Base-by-base conservation (phyloP, 2,797 vertebrate genomes). In the Xenopus petersii region DNA sequence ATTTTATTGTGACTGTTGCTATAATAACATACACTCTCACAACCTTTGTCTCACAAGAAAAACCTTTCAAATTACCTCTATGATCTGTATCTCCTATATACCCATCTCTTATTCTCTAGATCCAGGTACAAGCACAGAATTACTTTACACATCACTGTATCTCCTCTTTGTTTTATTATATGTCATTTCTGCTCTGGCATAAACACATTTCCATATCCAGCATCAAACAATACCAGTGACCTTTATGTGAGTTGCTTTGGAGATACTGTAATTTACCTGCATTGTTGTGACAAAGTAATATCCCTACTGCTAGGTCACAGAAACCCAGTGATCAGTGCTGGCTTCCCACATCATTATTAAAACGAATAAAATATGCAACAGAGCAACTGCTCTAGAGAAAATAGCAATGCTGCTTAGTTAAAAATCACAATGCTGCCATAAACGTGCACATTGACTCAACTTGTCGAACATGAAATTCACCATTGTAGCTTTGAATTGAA, bases 241-340 rank as follows among this genome's bases (percentile, higher is more conserved):
- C 90, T 93, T 91, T 91, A 80, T 75, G 87, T 72, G 0, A 87
- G 85, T 84, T 86, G 84, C 85, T 81, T 72, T 81, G 80, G 80
- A 84, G 87, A 85, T 88, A 56, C 54, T 56, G 54, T 56, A 89
- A 88, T 90, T 88, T 87, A 87, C 87, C 88, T 82, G 80, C 71
- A 76, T 82, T 83, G 81, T 79, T 67, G 84, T 86, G 86, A 85
- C 83, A 89, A 90, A 90, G 88, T 88, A 88, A 86, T 90, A 88
- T 87, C 83, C 75, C 82, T 72, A 68, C 81, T 76, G 73, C 61
- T 0, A 0, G 81, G 82, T 89, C 90, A 85, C 21, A 24, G 47
- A 46, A 66, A 68, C 66, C 76, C 42, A 49, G 48, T 69, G 64
- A 73, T 78, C 70, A 78, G 49, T 26, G n/a, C 49, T 47, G 6